A percentile compares a stretch with the other conserved stretches of the same genome.
phyloP scores from a whole-genome alignment of 2,113 vertebrate genomes.

The Cyprichromis sp. region DNA sequence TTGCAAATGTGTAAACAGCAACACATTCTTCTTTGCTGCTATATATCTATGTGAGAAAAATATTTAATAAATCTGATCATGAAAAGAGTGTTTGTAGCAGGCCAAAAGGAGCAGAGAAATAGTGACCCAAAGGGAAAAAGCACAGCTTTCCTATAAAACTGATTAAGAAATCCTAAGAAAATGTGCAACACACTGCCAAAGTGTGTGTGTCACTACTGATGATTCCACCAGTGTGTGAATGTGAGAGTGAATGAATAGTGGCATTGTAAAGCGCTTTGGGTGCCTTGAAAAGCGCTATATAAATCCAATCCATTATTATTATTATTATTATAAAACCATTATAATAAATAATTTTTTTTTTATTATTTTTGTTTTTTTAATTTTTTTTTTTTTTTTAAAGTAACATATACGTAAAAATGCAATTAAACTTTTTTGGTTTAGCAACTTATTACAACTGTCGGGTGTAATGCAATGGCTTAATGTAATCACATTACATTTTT shows the following conservation, averaged over 20 bases:
- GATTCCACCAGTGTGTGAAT: too few species aligned
- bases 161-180: neutral
- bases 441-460: neutral
- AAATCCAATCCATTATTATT: too few species aligned
- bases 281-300: too few species aligned
- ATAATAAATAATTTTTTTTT: too few species aligned
- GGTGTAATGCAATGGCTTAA: neutral
- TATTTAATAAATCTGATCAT: neutral
- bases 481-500: neutral
- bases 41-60: neutral
- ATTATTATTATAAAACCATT: neutral
- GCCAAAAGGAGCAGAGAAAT: neutral
- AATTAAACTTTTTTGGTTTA: neutral
- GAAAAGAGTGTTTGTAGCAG: neutral
- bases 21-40: rapidly evolving
- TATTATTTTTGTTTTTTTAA: too few species aligned
- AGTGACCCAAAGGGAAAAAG: neutral
- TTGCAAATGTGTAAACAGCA: neutral
- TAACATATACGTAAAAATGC: neutral
- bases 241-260: too few species aligned
- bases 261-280: too few species aligned
- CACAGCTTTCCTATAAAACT: neutral
- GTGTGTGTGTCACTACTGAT: neutral
- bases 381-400: neutral
- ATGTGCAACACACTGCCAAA: neutral